phyloP scores from a whole-genome alignment of 2,797 vertebrate genomes.

The Eulemur mongoz region DNA sequence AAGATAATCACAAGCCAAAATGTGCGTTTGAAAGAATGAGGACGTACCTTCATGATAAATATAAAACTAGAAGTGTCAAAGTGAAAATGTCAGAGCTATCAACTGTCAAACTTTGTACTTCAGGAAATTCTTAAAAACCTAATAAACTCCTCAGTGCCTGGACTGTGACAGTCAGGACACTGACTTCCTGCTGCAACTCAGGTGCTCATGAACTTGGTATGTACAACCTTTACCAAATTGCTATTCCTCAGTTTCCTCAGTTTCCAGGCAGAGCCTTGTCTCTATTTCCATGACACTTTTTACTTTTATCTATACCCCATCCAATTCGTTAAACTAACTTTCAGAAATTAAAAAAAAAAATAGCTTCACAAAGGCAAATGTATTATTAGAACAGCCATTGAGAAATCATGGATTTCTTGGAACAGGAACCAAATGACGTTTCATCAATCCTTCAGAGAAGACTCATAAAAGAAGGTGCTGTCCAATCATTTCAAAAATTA shows the following conservation, averaged over 20 bases:
- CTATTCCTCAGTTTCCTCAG: not conserved
- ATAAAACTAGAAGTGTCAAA: too few relatives aligned
- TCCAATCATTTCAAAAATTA: not conserved
- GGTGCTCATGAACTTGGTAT: too few relatives aligned
- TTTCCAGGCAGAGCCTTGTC: not conserved
- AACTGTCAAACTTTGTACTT: too few relatives aligned
- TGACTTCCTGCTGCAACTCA: not conserved
- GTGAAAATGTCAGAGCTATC: too few relatives aligned
- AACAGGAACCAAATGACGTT: not conserved
- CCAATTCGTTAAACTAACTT: not conserved
- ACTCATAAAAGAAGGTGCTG: not conserved
- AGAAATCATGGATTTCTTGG: not conserved
- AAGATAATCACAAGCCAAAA: too few relatives aligned
- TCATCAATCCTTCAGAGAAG: not conserved
- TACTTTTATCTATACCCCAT: not conserved
- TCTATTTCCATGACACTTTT: not conserved
- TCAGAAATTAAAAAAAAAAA: slow-evolving; percentile 5
- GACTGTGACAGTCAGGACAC: not conserved
- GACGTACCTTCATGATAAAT: too few relatives aligned
- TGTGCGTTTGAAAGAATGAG: too few relatives aligned
- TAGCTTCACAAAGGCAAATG: not conserved
- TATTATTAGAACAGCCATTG: not conserved
- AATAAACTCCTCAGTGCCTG: not conserved
- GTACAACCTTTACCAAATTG: too few relatives aligned
- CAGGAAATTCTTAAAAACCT: too few relatives aligned